These are phyloP conservation scores for Tenualosa ilisha DNA, from an alignment of 2,797 vertebrate species.

Conservation along the genomic window DNA sequence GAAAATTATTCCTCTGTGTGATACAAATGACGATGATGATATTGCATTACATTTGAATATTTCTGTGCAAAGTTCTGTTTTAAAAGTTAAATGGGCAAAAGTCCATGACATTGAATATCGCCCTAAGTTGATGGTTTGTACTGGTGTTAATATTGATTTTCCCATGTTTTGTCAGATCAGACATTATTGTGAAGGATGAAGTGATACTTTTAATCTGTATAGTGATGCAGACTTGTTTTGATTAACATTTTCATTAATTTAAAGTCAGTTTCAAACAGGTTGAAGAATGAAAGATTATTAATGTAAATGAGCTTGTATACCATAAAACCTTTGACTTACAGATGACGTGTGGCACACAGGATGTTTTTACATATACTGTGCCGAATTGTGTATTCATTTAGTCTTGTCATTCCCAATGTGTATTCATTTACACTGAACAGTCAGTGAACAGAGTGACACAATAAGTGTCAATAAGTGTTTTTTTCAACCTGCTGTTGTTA, in stretches of 20 bases:
- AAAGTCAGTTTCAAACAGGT: no score
- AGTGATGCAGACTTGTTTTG: neutral
- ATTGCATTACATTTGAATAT: neutral
- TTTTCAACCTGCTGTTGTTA: neutral
- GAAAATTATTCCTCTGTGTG: neutral
- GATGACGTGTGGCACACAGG: neutral
- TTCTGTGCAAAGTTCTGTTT: neutral
- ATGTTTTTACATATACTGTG: neutral
- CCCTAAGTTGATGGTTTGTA: neutral
- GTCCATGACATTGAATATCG: neutral
- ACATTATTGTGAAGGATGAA: no score
- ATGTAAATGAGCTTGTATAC: no score
- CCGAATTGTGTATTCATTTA: no score
- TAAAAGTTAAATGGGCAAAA: conserved; percentile 3
- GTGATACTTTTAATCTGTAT: neutral
- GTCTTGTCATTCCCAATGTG: no score
- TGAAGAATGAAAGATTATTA: no score
- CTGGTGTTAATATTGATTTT: neutral
- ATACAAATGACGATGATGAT: neutral
- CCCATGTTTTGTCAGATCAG: neutral
- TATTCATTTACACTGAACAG: no score
- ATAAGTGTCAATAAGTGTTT: neutral
- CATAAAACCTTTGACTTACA: no score
- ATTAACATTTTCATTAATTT: neutral
- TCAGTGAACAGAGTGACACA: neutral